Base-by-base conservation (phyloP, 2,797 vertebrate species). In the Falco concolor region DNA sequence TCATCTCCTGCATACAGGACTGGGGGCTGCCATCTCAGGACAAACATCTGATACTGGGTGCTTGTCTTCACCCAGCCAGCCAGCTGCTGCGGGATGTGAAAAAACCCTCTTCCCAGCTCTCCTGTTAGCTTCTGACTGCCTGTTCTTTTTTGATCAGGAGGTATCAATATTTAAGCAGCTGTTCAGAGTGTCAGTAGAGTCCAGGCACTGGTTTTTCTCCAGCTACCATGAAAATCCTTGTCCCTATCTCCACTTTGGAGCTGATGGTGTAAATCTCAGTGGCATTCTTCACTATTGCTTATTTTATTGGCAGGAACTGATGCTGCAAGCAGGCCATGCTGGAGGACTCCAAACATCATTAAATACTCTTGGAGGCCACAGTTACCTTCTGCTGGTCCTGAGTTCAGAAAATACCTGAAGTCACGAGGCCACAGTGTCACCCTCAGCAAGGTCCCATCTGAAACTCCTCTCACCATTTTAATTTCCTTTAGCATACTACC, bases 371-470 rank as follows among this genome's bases (percentile, higher is more conserved):
- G 10, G 30, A 63, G 24, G 73, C 22, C 92, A 70, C 22, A 34
- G 27, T 11, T 64, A 34, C 28, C 25, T 54, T 13, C 52, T 68
- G 80, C 23, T 15, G 12, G 42, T 63, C 49, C 65, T 4, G 44
- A 64, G 40, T 49, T 81, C 11, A 10, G 28, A 50, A 50, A 47
- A 72, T 2, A 59, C 63, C 30, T 75, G 63, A 56, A 56, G 36
- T 57, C 4, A 1, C 16, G 30, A 73, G 56, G 64, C 53, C 49
- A 44, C 4, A 4, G 17, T 12, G 27, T 68, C 79, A 27, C 57
- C 32, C 32, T 32, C 45, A 69, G n/a, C 0, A 0, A 77, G 59
- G 77, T 28, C 18, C 50, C 1, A 0, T 8, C 74, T 22, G 34
- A 59, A 86, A 42, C 28, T 78, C 70, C 36, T 56, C 65, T 84